Conservation (phyloP, 2,888 invertebrate genomes). For the Margaritifera margaritifera region DNA sequence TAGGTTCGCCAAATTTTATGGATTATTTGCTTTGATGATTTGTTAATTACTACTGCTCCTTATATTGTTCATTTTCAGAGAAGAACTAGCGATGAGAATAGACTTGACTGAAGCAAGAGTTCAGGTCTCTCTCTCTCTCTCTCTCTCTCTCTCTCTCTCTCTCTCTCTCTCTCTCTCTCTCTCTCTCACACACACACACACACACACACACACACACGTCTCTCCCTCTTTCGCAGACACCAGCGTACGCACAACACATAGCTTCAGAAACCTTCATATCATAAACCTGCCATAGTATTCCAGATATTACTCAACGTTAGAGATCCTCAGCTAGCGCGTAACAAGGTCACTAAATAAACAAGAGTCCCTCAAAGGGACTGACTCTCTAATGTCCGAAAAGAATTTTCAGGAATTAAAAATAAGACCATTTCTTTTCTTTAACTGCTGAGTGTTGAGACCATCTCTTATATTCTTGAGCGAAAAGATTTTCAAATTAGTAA, state of each 20-base stretch:
- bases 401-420: too few relatives aligned
- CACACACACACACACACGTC: constrained; percentile 6
- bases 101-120: constrained; percentile 69
- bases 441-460: too few relatives aligned
- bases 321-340: constrained; percentile 10
- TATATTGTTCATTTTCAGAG: constrained; percentile 48
- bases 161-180: neutral
- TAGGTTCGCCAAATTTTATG: too few relatives aligned
- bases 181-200: constrained; percentile 2
- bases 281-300: neutral
- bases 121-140: constrained; percentile 50
- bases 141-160: neutral
- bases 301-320: neutral
- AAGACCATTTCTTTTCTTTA: too few relatives aligned
- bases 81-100: constrained; percentile 67
- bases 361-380: too few relatives aligned
- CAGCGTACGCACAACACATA: neutral
- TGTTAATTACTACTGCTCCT: too few relatives aligned
- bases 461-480: too few relatives aligned
- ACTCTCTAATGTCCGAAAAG: too few relatives aligned
- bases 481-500: too few relatives aligned
- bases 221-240: too few relatives aligned
- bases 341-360: too few relatives aligned
- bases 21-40: too few relatives aligned
- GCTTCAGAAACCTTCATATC: neutral